phyloP scores from a whole-genome alignment of 2,797 vertebrate species.

The Dromococcyx pavoninus region DNA sequence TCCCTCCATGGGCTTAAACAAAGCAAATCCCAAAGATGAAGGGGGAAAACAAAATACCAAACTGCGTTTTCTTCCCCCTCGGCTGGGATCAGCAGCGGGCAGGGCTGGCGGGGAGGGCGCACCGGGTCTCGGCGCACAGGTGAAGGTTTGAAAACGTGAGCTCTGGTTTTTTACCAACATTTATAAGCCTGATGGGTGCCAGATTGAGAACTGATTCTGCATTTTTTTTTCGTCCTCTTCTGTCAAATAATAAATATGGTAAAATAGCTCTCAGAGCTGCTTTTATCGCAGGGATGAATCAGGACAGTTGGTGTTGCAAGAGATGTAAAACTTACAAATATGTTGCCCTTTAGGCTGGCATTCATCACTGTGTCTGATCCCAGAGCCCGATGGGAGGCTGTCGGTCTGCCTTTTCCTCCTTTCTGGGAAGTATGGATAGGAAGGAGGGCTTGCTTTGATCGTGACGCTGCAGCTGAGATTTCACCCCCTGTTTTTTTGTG shows the following conservation, averaged over 20 bases:
- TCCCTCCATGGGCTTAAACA: conserved; percentile 1
- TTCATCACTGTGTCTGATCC: conserved; percentile 74
- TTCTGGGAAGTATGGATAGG: conserved; percentile 31
- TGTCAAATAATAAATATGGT: conserved; percentile 75
- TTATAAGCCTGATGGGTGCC: conserved; percentile 67
- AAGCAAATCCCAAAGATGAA: conserved; percentile 13
- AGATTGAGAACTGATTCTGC: conserved; percentile 69
- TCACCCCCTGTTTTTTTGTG: conserved; percentile 63
- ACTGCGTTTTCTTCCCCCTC: not conserved
- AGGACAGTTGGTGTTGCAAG: conserved; percentile 74
- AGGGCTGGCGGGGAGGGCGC: not conserved
- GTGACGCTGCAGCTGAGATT: conserved; percentile 77
- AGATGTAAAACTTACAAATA: conserved; percentile 78
- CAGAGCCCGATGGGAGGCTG: conserved; percentile 62
- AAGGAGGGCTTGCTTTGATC: conserved; percentile 76
- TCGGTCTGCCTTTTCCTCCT: conserved; percentile 64
- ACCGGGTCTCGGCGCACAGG: conserved; percentile 27
- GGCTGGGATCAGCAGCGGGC: accelerated
- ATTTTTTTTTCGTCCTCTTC: conserved; percentile 35
- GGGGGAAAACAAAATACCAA: not conserved
- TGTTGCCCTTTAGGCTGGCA: conserved; percentile 76
- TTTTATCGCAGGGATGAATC: conserved; percentile 77
- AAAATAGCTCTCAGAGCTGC: conserved; percentile 72
- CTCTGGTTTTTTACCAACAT: conserved; percentile 55
- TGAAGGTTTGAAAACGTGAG: conserved; percentile 67